Percentiles rank a stretch among this genome's conserved stretches.
Conservation (phyloP, 1,140 invertebrate genomes). For the Manduca sexta region DNA sequence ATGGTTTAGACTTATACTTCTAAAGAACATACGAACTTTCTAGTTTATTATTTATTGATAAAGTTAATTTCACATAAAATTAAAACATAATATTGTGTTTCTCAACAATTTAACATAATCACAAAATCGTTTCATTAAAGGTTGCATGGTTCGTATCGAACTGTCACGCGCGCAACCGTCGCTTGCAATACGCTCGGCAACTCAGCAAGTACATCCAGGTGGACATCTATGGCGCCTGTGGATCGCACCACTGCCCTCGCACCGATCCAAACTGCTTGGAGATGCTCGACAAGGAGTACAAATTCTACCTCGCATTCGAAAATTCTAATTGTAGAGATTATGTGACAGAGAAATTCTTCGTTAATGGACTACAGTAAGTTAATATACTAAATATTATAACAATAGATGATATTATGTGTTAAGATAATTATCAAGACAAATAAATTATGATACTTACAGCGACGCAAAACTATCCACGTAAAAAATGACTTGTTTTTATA, state of each 20-base stretch:
- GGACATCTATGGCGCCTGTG: constrained; percentile 95
- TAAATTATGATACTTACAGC: no score
- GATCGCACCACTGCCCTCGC: constrained; percentile 87
- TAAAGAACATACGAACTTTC: no score
- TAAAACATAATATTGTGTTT: no score
- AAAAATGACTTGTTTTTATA: no score
- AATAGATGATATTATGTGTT: no score
- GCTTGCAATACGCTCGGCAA: constrained; percentile 90
- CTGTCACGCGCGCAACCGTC: constrained; percentile 90
- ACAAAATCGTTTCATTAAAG: constrained; percentile 53
- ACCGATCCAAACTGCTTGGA: constrained; percentile 90
- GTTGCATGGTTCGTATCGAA: constrained; percentile 99
- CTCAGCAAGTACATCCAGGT: constrained; percentile 90
- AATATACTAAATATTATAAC: no score
- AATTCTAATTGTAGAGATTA: constrained; percentile 98
- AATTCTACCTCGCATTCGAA: constrained; percentile 98
- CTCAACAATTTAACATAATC: no score
- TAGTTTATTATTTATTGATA: no score
- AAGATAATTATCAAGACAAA: not conserved
- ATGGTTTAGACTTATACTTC: no score
- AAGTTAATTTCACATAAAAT: no score
- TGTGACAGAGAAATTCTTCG: constrained; percentile 97
- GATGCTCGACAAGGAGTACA: constrained; percentile 95
- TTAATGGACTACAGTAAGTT: constrained; percentile 91
- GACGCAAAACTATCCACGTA: no score